phyloP scores from a whole-genome alignment of 2,797 vertebrate genomes.

The Catostomus latipinnis region DNA sequence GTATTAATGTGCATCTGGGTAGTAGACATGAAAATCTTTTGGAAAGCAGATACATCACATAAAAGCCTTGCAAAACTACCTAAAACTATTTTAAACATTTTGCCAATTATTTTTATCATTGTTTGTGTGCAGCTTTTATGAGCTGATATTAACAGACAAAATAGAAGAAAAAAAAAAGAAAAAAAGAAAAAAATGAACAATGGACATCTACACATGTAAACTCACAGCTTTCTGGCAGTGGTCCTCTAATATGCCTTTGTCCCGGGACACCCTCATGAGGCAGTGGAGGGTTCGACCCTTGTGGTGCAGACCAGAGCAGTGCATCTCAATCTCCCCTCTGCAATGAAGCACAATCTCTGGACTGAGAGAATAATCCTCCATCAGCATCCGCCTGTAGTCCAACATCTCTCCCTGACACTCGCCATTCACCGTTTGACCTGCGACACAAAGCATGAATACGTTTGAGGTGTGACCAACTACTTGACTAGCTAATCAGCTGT shows the following conservation, averaged over 20 bases:
- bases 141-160: no score
- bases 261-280: constrained; percentile 91
- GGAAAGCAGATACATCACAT: no score
- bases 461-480: no score
- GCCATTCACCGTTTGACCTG: constrained; percentile 91
- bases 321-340: constrained; percentile 91
- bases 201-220: background rate
- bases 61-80: no score
- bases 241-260: constrained; percentile 84
- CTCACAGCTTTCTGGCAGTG: constrained; percentile 93
- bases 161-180: no score
- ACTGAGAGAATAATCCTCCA: constrained; percentile 97
- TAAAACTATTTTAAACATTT: no score
- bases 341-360: constrained; percentile 97
- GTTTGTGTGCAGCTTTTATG: no score
- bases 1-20: no score
- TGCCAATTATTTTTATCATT: no score
- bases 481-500: no score
- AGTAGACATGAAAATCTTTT: no score
- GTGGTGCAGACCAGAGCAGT: constrained; percentile 94
- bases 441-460: background rate
- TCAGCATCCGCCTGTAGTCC: constrained; percentile 96
- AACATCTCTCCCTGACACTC: constrained; percentile 99
- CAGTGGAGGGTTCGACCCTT: constrained; percentile 97
- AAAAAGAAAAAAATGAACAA: no score